phyloP scores from a whole-genome alignment of 2,113 vertebrate genomes.

The Dendrocopos noguchii region DNA sequence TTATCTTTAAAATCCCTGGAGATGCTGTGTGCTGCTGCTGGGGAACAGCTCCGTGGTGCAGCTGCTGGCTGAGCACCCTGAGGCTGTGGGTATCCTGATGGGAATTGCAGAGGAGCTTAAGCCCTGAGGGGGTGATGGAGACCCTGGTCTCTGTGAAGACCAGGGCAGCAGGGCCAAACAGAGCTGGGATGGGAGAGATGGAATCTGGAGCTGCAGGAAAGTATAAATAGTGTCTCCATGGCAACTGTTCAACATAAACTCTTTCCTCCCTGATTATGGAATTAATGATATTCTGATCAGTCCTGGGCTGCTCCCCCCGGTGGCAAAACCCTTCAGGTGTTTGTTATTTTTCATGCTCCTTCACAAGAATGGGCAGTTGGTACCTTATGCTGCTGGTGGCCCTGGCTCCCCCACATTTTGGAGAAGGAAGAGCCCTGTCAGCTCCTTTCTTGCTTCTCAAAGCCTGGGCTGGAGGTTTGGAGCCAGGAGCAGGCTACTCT shows the following conservation, averaged over 20 bases:
- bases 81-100: rapidly evolving
- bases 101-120: rapidly evolving
- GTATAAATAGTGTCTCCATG: slow-evolving; percentile 15
- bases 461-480: not conserved
- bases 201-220: not conserved
- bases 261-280: not conserved
- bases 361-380: rapidly evolving
- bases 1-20: not conserved
- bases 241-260: slow-evolving; percentile 25
- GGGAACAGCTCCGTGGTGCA: rapidly evolving
- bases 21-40: not conserved
- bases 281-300: not conserved
- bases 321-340: slow-evolving; percentile 42
- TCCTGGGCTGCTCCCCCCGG: slow-evolving; percentile 45
- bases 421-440: rapidly evolving
- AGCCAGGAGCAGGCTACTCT: not conserved
- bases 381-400: rapidly evolving
- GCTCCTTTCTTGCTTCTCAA: not conserved
- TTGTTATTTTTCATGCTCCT: not conserved
- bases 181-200: not conserved
- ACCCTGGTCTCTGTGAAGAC: not conserved
- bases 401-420: too few relatives aligned
- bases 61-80: not conserved
- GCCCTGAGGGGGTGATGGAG: not conserved
- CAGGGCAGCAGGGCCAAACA: rapidly evolving